Conservation (phyloP, 1,140 invertebrate genomes). For the Calephelis nemesis region DNA sequence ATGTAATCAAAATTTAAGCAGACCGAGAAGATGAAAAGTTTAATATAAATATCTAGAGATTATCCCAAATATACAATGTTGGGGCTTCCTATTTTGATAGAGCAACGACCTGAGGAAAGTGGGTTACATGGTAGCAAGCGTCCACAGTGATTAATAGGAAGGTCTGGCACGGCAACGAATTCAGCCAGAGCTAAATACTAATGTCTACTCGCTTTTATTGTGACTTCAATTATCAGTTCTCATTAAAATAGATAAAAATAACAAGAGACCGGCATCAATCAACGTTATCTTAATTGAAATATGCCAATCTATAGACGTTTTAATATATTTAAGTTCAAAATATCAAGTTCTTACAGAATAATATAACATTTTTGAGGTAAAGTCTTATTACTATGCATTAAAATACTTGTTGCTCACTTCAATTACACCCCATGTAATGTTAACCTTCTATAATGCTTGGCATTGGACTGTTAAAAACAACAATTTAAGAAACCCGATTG, state of each 20-base stretch:
- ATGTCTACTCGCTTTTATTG: constrained; percentile 33
- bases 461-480: no score
- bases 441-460: no score
- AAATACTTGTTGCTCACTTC: no score
- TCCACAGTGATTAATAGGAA: constrained; percentile 53
- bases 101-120: constrained; percentile 64
- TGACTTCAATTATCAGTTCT: constrained; percentile 18
- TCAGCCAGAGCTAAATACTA: constrained; percentile 49
- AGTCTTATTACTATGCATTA: no score
- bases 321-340: no score
- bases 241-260: constrained; percentile 19
- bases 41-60: constrained; percentile 14
- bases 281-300: neutral
- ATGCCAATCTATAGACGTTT: neutral
- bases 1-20: no score
- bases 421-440: no score
- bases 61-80: constrained; percentile 40
- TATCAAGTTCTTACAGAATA: no score
- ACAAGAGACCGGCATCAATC: constrained; percentile 2
- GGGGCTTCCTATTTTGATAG: constrained; percentile 52
- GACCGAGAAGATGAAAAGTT: neutral
- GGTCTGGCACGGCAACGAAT: constrained; percentile 54
- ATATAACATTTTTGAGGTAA: no score
- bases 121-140: constrained; percentile 57
- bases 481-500: no score